These are phyloP conservation scores for Hirtodrosophila trivittata DNA, from an alignment of 2,888 invertebrate genomes.

Conservation along the genomic window DNA sequence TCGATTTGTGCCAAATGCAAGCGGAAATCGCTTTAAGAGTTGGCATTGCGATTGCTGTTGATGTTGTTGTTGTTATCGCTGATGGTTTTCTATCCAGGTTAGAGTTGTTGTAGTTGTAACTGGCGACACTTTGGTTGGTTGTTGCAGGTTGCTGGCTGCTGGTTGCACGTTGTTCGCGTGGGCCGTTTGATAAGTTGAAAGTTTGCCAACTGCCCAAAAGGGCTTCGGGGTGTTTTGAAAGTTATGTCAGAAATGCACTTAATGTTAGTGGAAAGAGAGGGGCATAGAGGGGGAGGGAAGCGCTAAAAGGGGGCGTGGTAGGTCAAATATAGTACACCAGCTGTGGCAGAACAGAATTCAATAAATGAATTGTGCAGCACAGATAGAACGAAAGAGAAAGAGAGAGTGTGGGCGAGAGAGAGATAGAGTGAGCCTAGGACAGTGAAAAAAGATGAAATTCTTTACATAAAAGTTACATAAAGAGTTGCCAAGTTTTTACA, in stretches of 20 bases:
- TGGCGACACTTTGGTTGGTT: slow-evolving; percentile 27
- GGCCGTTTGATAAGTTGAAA: slow-evolving; percentile 54
- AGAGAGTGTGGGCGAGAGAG: neutral
- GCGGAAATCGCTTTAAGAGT: slow-evolving; percentile 39
- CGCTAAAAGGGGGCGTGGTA: neutral
- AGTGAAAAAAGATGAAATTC: too few species aligned
- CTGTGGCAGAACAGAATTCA: neutral
- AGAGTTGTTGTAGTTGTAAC: slow-evolving; percentile 5
- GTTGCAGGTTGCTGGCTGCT: neutral
- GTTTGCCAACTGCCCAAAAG: slow-evolving; percentile 56
- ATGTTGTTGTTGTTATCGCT: slow-evolving; percentile 5
- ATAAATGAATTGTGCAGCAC: neutral
- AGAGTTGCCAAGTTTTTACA: too few species aligned
- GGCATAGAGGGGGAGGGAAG: too few species aligned
- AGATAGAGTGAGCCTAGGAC: too few species aligned
- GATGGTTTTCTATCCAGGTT: neutral
- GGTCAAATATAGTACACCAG: neutral
- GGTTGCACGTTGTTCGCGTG: slow-evolving; percentile 28
- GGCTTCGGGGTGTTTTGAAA: slow-evolving; percentile 42
- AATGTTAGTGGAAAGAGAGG: neutral
- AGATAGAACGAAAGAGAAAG: neutral
- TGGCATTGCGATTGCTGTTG: slow-evolving; percentile 14
- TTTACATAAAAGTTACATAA: too few species aligned
- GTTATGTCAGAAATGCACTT: slow-evolving; percentile 63
- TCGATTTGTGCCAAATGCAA: slow-evolving; percentile 36